phyloP scores from a whole-genome alignment of 2,113 vertebrate genomes.

The Eulemur rufifrons region DNA sequence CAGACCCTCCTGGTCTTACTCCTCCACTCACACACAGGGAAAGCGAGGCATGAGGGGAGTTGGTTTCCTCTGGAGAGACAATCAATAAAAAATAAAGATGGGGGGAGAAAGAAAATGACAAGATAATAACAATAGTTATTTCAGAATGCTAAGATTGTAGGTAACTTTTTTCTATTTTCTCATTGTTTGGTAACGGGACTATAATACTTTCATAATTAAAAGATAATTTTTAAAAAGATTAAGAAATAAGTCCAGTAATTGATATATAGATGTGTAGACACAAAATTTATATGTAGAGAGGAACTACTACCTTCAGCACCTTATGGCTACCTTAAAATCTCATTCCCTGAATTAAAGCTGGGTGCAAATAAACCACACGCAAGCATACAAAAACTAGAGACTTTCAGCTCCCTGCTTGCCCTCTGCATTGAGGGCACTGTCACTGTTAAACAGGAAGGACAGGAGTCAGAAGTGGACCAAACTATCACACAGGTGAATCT shows the following conservation, averaged over 20 bases:
- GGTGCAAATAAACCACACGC: not conserved
- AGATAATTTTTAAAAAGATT: not conserved
- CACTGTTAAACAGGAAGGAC: not conserved
- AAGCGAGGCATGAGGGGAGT: not conserved
- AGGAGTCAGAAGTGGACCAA: not conserved
- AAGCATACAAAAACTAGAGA: not conserved
- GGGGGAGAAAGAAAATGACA: not conserved
- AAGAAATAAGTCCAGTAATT: not conserved
- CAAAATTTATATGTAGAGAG: not conserved
- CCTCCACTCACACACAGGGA: not conserved
- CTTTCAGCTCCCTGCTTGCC: not conserved
- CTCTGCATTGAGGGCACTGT: not conserved
- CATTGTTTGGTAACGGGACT: not conserved
- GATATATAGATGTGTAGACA: not conserved
- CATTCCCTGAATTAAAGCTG: not conserved
- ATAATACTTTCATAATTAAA: slow-evolving; percentile 47
- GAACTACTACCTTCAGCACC: not conserved
- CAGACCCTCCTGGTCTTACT: not conserved
- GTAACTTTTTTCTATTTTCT: not conserved
- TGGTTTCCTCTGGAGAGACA: not conserved
- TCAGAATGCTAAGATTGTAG: not conserved
- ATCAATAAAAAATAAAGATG: not conserved
- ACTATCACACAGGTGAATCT: not conserved
- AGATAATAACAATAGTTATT: not conserved
- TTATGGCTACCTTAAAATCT: not conserved